Base-by-base conservation (phyloP, 2,113 vertebrate genomes). In the Chunga burmeisteri region DNA sequence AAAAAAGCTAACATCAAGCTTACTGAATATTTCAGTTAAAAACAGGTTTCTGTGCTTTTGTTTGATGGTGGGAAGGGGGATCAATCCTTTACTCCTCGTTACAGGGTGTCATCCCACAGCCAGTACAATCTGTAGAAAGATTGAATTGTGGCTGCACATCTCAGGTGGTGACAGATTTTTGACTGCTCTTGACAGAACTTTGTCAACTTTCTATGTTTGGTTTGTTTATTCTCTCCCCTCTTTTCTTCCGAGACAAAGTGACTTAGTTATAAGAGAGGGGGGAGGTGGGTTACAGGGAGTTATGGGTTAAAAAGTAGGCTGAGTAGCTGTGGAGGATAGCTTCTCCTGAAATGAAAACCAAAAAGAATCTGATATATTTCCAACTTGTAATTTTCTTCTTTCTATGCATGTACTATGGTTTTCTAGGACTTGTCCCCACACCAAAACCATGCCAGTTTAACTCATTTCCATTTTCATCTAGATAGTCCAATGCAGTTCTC, bases 321-420 rank as follows among this genome's bases (percentile, higher is more conserved):
- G 58, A 73, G 11, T 47, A 59, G 19, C 34, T 56, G 20, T 72
- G 12, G 4, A 59, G 6, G 25, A 63, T 20, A 84, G 2, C 8
- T 62, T 90, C 5, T n/a, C 6, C 53, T 40, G 42, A 66, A 85
- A 91, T 19, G 46, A 34, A 44, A 85, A 91, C 19, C 46, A 34
- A 44, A 67, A 79, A 26, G 11, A 9, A 42, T 30, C 12, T 72
- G 22, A 29, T 38, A 21, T 10, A 20, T 44, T 56, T 56, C 65
- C 62, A 38, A 38, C 4, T 67, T 77, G 26, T n/a, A 22, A 32
- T 58, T 68, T 72, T 65, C 8, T 87, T 83, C 9, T 86, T 82
- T 49, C 7, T 77, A 8, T 32, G 1, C 9, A 38, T 12, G 3
- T 44, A 25, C 3, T 38, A 8, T 27, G 0, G 0, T 9, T 49